A percentile compares a stretch with the other conserved stretches of the same genome.
Conservation (phyloP, 2,113 vertebrate genomes). For the Pelusios castaneus region DNA sequence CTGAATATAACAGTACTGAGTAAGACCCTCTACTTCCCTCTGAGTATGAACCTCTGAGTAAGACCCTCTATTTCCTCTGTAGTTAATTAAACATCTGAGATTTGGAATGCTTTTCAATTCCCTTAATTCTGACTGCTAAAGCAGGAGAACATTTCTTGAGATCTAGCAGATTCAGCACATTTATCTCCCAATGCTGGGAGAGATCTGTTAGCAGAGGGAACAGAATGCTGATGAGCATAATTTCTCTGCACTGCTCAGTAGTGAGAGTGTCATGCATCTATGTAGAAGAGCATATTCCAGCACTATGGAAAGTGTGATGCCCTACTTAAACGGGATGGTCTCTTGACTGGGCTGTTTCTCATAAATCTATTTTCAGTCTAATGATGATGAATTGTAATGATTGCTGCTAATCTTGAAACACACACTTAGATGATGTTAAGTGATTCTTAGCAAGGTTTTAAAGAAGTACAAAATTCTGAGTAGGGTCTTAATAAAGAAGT, state of each 20-base stretch:
- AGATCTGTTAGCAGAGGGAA: not conserved
- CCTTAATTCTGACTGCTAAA: not conserved
- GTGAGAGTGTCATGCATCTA: not conserved
- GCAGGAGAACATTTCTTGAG: too few relatives aligned
- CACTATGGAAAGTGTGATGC: not conserved
- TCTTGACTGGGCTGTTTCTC: too few relatives aligned
- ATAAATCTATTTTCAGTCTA: not conserved
- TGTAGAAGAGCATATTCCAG: not conserved
- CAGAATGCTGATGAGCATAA: not conserved
- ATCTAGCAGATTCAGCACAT: fast-evolving
- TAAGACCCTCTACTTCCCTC: not conserved
- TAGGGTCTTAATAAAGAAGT: not conserved
- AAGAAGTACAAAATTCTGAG: not conserved
- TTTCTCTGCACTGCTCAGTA: not conserved
- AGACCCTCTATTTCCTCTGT: too few relatives aligned
- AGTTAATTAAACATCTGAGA: not conserved
- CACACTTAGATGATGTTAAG: not conserved
- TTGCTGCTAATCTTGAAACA: not conserved
- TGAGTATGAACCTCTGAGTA: too few relatives aligned
- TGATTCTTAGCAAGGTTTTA: not conserved
- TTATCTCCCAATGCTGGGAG: not conserved
- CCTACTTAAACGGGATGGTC: not conserved
- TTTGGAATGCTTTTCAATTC: not conserved
- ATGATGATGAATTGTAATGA: not conserved
- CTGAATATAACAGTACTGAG: not conserved